Base-by-base conservation (phyloP, 2,888 invertebrate species). In the Liposcelis brunnea region DNA sequence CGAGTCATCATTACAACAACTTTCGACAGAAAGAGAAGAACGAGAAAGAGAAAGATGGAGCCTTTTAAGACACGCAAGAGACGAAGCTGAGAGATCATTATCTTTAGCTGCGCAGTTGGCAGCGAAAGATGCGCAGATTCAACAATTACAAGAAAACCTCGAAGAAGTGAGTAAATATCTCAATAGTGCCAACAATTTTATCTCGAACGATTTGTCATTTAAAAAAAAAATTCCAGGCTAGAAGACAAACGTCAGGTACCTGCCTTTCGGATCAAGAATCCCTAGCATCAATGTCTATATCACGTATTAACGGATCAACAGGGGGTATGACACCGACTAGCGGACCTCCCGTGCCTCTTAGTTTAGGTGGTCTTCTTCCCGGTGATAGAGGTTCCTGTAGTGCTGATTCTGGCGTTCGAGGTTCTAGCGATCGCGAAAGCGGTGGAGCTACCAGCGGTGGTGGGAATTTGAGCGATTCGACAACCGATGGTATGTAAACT, bases 41-140 rank as follows among this genome's bases (percentile, higher is more conserved):
- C 70, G 84, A 1, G 93, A 91, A 59, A 69, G 87, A 11, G 91
- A 93, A 62, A 76, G 90, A 44, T 89, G 89, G 72, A 86, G 84
- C 51, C 67, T 93, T 48, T 64, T 90, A 46, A 75, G 86, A 54
- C 86, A 87, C 59, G 91, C 90, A 0, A 70, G 87, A 34, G 90
- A 91, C 58, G 89, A 91, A 57, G 84, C 90, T 0, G 90, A 93
- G 61, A 70, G 89, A 48, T 83, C 86, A 18, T 69, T 90, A 49
- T 77, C 83, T 48, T 69, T 93, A 36, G 86, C 87, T 6, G 83
- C 89, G 8, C 89, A 89, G 55, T 74, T 93, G 18, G 87, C 84
- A 57, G 78, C 82, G 35, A 75, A 87, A 54, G 91, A 93, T 58
- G 73, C 84, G 49, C 85, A 87, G 61, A 70, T 91, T 46, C 75